These are phyloP conservation scores for Macrophya annulata DNA, from an alignment of 2,888 invertebrate species.

Conservation along the genomic window DNA sequence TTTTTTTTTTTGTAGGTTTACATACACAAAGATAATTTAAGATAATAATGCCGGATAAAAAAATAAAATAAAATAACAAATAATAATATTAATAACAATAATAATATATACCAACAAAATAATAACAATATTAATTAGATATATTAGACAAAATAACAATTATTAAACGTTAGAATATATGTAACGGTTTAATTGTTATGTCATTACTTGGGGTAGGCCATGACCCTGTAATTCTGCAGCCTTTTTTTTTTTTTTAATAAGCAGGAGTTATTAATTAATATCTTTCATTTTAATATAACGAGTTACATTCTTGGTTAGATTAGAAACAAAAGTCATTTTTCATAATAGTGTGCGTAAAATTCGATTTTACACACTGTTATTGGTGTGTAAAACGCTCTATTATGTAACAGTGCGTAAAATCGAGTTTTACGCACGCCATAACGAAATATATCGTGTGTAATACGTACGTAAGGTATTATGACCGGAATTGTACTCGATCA, in stretches of 20 bases:
- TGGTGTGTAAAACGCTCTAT: no score
- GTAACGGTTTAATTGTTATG: not conserved
- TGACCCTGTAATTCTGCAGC: not conserved
- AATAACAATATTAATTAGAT: not conserved
- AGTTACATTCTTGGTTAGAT: conserved; percentile 9
- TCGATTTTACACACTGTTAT: no score
- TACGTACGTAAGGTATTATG: no score
- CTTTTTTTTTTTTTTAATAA: not conserved
- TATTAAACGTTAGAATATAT: not conserved
- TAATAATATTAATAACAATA: not conserved
- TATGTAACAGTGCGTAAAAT: no score
- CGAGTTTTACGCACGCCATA: no score
- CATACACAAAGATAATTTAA: conserved; percentile 67
- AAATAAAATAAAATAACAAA: not conserved
- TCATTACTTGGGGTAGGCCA: not conserved
- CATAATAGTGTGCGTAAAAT: no score
- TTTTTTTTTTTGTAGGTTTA: conserved; percentile 65
- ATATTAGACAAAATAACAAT: not conserved
- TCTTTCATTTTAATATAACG: not conserved
- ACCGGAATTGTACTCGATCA: no score
- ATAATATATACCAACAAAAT: conserved; percentile 10
- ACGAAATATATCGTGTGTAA: no score
- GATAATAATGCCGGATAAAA: conserved; percentile 17
- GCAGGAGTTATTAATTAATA: not conserved
- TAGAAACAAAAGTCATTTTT: no score